Evolutionary conservation across 92 coral and sea anemone genomes (phyloP), one percentile per base, ranked within the genome.

Genomic region (Palythoa caribaeorum): DNA sequence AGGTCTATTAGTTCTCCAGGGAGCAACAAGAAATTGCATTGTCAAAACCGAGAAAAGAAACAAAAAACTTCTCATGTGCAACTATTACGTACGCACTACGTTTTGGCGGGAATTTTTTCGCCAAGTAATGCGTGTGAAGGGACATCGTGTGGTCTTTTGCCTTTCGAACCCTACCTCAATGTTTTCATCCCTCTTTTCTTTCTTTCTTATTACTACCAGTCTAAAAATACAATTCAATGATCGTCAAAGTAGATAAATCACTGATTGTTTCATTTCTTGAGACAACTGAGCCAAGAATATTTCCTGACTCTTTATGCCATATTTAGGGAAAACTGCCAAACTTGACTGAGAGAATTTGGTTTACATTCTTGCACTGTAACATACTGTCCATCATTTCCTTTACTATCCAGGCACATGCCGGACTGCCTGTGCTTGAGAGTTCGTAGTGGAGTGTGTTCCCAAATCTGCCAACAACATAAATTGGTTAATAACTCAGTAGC

Each of bases 281-380:
- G 6, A 44, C 50, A 44, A 44, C 7, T 44, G 50, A 44, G 50
- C 50, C 50, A 59, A 17, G 65, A 70, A 14, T 28, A 9, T 70
- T 38, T 14, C 5, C 40, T 8, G 13, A 13, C 70, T 68, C 85
- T 81, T 60, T 89, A 81, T 13, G 78, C 91, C 91, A 97, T 94
- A 79, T 95, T 92, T 2, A 97, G 89, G 8, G 99, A 95, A 77
- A 97, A 97, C 50, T 93, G 96, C 99, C 99, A 97, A 79, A 90
- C 73, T 77, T 97, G 99, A 52, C 92, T 86, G 73, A 63, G 71
- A 17, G 90, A 88, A 9, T 77, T 73, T 44, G 73, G 37, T 50
- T 86, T 80, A 71, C 99, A 97, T 54, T 11, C 77, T 80, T 83
- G 96, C 14, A 92, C 65, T 1, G 88, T 88, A 71, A 95, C 91